These are phyloP conservation scores for Hypercompe scribonia DNA, from an alignment of 2,888 invertebrate genomes.

Conservation along the genomic window DNA sequence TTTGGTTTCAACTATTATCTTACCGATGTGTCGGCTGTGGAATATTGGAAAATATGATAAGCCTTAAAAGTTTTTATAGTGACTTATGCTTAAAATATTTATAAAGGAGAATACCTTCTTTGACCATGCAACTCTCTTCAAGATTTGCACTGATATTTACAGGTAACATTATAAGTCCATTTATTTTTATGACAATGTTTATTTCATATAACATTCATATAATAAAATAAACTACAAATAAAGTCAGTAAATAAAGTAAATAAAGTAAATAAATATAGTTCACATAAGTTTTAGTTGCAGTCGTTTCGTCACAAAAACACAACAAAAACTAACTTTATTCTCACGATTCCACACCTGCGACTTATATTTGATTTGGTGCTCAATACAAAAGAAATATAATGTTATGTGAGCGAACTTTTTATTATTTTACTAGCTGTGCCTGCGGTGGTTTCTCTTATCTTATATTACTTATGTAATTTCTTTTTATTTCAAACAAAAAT, in stretches of 20 bases:
- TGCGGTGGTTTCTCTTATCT: not conserved
- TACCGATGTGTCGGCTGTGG: not conserved
- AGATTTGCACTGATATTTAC: no score
- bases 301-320: conserved; percentile 26
- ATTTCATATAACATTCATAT: no score
- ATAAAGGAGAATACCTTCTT: no score
- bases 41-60: not conserved
- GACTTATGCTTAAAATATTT: no score
- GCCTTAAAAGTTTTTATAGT: not conserved
- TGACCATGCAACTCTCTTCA: no score
- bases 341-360: conserved; percentile 39
- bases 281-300: conserved; percentile 6
- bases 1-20: not conserved
- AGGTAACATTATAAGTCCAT: no score
- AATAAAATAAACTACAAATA: conserved; percentile 1
- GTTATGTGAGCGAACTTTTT: not conserved
- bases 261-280: no score
- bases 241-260: no score
- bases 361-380: conserved; percentile 43
- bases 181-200: not conserved
- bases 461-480: not conserved
- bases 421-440: not conserved
- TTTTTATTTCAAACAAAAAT: not conserved
- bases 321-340: conserved; percentile 27
- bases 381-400: conserved; percentile 28